Evolutionary conservation across 2,797 vertebrate species (phyloP), one percentile per base, ranked within the genome.

Genomic region (Chelon auratus): DNA sequence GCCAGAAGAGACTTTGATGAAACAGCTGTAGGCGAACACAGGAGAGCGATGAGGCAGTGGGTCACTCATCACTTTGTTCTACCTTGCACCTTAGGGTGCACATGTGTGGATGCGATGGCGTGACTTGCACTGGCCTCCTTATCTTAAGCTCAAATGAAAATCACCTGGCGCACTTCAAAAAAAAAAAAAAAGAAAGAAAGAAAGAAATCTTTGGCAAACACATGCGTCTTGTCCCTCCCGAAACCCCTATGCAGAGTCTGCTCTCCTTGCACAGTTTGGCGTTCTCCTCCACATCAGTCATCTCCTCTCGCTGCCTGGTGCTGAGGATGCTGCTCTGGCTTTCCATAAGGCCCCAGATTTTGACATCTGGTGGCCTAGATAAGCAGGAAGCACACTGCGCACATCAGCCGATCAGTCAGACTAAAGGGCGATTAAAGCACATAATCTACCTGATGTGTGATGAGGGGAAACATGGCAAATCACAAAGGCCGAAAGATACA

Each of bases 311-410:
- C 48, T 20, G 53, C 30, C 60, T 17, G 7, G 59, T 42, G 55
- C 62, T 33, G 68, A 74, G 72, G 77, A 70, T 43, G 42, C 42
- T 17, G 64, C 26, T 67, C 60, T 9, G 50, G 57, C 52, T 75
- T 67, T 79, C 69, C 77, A 62, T 36, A 52, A 65, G 82, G 64
- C 74, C 72, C 57, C 36, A 56, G 62, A 80, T 84, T 84, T 81
- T 86, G 81, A 91, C 90, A 91, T 91, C 91, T 91, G 89, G 87
- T 80, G 89, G 81, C 89, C 87, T 80, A 87, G 88, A 92, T 92
- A 90, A 90, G 89, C 83, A 68, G 87, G 74, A 89, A 89, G 67
- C 82, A 64, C 73, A 63, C 78, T 66, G 80, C 89, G 84, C 79
- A 64, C 88, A 84, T 89, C 84, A 77, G 87, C 87, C 10, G 82